Conservation (phyloP, 2,888 invertebrate genomes). For the Stegana nigrithorax region DNA sequence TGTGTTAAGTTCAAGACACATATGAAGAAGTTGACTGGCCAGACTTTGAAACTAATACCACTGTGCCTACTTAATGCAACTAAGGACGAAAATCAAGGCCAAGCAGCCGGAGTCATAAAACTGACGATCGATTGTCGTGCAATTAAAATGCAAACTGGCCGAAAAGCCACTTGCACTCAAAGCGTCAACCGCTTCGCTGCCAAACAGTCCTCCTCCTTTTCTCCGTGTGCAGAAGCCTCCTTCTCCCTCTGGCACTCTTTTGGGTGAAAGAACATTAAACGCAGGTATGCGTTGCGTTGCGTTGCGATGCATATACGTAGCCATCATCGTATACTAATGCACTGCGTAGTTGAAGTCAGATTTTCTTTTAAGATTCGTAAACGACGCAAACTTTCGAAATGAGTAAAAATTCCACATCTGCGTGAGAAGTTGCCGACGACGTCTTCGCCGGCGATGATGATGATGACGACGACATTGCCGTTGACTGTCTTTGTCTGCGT, state of each 20-base stretch:
- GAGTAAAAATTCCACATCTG: slow-evolving; percentile 60
- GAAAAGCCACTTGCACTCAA: slow-evolving; percentile 1
- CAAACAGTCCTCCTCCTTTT: no score
- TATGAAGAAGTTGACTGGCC: no score
- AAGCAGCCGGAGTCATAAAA: no score
- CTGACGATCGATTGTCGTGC: slow-evolving; percentile 47
- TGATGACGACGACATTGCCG: slow-evolving; percentile 3
- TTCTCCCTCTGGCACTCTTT: no score
- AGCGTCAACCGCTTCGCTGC: neutral
- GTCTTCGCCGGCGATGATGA: slow-evolving; percentile 17
- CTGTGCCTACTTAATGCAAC: no score
- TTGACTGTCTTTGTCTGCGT: neutral
- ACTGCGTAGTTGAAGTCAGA: slow-evolving; percentile 41
- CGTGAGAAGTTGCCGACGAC: slow-evolving; percentile 53
- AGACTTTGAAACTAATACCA: no score
- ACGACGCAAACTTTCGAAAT: slow-evolving; percentile 55
- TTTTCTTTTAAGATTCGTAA: slow-evolving; percentile 57
- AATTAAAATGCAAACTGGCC: slow-evolving; percentile 56
- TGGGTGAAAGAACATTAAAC: neutral
- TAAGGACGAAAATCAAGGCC: no score
- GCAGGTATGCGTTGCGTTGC: neutral
- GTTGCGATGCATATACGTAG: neutral
- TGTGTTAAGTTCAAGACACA: no score
- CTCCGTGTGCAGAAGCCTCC: no score
- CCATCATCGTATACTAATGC: no score